These are phyloP conservation scores for Metellina segmentata DNA, from an alignment of 2,888 invertebrate species.

Conservation along the genomic window DNA sequence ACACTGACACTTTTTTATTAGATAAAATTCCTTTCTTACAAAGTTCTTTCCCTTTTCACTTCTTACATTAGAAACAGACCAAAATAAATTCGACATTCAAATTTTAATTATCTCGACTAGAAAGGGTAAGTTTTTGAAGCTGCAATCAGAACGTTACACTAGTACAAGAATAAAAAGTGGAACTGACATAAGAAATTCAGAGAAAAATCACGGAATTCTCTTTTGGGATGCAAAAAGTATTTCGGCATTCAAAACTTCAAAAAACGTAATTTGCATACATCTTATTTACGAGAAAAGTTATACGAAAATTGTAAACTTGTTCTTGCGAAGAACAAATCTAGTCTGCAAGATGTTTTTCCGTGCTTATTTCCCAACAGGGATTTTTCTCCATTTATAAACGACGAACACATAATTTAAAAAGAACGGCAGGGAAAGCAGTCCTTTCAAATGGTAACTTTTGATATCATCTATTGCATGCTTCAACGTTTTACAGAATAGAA, in stretches of 20 bases:
- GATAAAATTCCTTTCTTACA: too few relatives aligned
- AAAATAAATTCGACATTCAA: not conserved
- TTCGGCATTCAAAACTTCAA: not conserved
- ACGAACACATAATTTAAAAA: too few relatives aligned
- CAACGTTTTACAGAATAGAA: too few relatives aligned
- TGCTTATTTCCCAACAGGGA: not conserved
- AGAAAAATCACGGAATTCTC: not conserved
- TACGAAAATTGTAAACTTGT: not conserved
- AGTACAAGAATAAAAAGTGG: not conserved
- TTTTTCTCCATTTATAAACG: too few relatives aligned
- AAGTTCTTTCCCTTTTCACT: too few relatives aligned
- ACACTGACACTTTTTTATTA: too few relatives aligned
- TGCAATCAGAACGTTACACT: not conserved
- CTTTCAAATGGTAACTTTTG: too few relatives aligned
- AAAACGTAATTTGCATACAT: slow-evolving; percentile 16
- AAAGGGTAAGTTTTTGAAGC: not conserved
- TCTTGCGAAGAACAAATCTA: not conserved
- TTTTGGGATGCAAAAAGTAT: not conserved
- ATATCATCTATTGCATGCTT: too few relatives aligned
- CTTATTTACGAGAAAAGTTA: not conserved
- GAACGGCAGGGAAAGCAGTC: too few relatives aligned
- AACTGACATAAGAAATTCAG: too few relatives aligned
- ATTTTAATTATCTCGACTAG: not conserved
- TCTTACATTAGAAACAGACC: not conserved
- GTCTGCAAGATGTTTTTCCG: not conserved